Evolutionary conservation across 2,797 vertebrate species (phyloP), one percentile per base, ranked within the genome.

Genomic region (Malacoctenus gilli): DNA sequence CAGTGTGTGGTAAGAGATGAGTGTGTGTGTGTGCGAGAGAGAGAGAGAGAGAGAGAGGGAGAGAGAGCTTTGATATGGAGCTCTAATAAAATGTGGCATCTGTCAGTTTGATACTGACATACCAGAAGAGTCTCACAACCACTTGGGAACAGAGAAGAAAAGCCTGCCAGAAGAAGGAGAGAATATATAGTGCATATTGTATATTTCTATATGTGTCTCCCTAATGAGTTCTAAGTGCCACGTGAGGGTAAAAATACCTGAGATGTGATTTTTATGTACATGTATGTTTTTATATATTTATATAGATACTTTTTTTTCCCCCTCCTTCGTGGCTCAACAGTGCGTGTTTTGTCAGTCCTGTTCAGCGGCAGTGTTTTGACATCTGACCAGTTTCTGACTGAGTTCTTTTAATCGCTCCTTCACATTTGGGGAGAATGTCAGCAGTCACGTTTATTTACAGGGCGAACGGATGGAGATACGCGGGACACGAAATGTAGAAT

Each of bases 21-120:
- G 18, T 41, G 52, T 40, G 25, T 40, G 55, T 25, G 41, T 40
- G 16, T 12, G 37, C 28, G 36, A n/a, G n/a, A n/a, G n/a, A n/a
- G n/a, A n/a, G n/a, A n/a, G n/a, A n/a, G n/a, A n/a, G n/a, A 41
- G 34, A 30, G 47, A n/a, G n/a, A n/a, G n/a, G n/a, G n/a, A n/a
- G n/a, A n/a, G n/a, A 40, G 66, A 30, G 3, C 59, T 58, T 60
- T 71, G 36, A 77, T 64, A 74, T 30, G 28, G 57, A 56, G 72
- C 66, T 71, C 63, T 87, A 81, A 92, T 89, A 82, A 83, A 84
- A 86, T 30, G 70, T 85, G 87, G 79, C 86, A 89, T 75, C 75
- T 89, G 82, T 87, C 87, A 86, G 75, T 86, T 83, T 77, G 67
- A 77, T 68, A 68, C 59, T 82, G 83, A 85, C 74, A 68, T 64